Base-by-base conservation (phyloP, 2,797 vertebrate species). In the Octomys mimax region DNA sequence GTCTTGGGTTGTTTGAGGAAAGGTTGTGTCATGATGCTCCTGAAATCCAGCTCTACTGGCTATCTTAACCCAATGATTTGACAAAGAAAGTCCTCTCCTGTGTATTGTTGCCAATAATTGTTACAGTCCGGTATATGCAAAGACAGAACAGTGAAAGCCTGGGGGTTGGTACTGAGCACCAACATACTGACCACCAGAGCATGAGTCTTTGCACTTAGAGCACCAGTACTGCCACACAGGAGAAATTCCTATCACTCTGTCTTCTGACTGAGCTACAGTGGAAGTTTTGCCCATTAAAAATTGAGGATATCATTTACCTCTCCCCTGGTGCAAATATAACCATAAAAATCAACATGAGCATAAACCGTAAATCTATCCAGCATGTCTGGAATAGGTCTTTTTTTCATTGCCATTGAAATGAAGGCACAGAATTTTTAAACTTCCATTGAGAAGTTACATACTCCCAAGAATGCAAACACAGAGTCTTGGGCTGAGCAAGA, bases 341-440 rank as follows among this genome's bases (percentile, higher is more conserved):
- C 66, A 59, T 71, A 46, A 36, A 54, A 21, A 66, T 13, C 52
- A 52, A n/a, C 4, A 33, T 33, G 39, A 87, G 87, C 39, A 59
- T 49, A 57, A 79, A 49, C 39, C 7, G 0, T 24, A 52, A 89
- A 24, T 61, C 46, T 42, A 94, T 28, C 62, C 75, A 73, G 57
- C 91, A 46, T n/a, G 28, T 80, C 59, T 2, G 49, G 46, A 62
- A 18, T 33, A 42, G 31, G 11, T 70, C 64, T 94, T 19, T 73
- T 88, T 87, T 87, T 31, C 36, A 28, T 73, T 92, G 59, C 12
- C 39, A 36, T 24, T 87, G 68, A 92, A 91, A 92, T 26, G 12
- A 83, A 95, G 66, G 54, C n/a, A 62, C 42, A n/a, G 36, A 70
- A 54, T 88, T 77, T 85, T 94, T 19, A 2, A 87, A 79, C 83